phyloP scores from a whole-genome alignment of 2,797 vertebrate species.

The Glyptemys insculpta region DNA sequence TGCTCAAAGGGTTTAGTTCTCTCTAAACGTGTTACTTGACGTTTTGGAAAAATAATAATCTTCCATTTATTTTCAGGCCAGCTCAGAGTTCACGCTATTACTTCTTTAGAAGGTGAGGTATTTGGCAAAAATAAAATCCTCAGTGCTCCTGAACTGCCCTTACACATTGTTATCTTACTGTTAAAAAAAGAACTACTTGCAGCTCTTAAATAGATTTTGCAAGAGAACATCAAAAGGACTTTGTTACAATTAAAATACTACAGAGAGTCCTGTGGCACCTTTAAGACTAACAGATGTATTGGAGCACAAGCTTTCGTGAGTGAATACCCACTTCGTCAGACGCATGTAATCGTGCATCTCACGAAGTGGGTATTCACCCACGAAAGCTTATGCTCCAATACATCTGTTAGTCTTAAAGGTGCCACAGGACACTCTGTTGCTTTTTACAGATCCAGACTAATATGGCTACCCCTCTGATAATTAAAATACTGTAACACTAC shows the following conservation, averaged over 20 bases:
- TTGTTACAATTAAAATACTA: not conserved
- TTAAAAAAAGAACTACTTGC: not conserved
- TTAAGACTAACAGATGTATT: too few relatives aligned
- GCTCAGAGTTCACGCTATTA: not conserved
- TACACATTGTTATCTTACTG: not conserved
- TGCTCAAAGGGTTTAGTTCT: not conserved
- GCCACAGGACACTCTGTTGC: too few relatives aligned
- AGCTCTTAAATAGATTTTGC: not conserved
- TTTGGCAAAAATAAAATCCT: slow-evolving; percentile 9
- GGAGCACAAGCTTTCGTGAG: too few relatives aligned
- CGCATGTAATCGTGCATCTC: too few relatives aligned
- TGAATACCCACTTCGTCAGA: too few relatives aligned
- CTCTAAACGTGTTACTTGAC: not conserved
- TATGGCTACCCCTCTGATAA: not conserved
- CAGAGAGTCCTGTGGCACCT: too few relatives aligned
- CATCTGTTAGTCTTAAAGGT: too few relatives aligned
- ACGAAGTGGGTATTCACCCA: too few relatives aligned
- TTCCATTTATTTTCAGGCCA: not conserved
- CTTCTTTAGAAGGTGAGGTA: not conserved
- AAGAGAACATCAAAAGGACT: not conserved
- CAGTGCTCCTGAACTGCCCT: not conserved
- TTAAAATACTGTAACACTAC: not conserved
- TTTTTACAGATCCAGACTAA: too few relatives aligned
- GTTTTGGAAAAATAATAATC: not conserved
- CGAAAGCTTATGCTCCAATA: too few relatives aligned